A percentile compares a stretch with the other conserved stretches of the same genome.
Evolutionary conservation across 2,113 vertebrate species (phyloP).

Genomic region (Phalacrocorax aristotelis): DNA sequence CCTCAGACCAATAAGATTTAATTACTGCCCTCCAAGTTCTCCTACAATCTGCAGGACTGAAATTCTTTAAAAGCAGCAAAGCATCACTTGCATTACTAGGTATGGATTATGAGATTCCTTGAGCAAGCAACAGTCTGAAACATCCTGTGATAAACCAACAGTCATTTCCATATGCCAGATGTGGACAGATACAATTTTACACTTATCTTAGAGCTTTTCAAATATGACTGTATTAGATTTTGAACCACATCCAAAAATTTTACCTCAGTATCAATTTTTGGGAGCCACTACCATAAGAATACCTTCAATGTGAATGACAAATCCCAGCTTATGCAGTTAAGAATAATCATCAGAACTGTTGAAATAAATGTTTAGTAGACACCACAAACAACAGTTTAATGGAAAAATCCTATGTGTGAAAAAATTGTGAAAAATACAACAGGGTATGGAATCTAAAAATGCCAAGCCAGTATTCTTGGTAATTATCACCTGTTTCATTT

Average conservation of each 20-base stretch:
- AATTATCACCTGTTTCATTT: not conserved
- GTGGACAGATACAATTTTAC: not conserved
- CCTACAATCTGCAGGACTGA: not conserved
- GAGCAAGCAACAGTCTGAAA: not conserved
- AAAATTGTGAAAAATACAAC: not conserved
- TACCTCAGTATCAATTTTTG: not conserved
- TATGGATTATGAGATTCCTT: not conserved
- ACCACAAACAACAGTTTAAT: not conserved
- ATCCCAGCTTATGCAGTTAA: not conserved
- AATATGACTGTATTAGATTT: not conserved
- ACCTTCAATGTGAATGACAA: not conserved
- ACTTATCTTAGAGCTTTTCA: not conserved
- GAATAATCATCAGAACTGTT: not conserved
- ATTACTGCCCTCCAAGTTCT: not conserved
- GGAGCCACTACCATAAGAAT: not conserved
- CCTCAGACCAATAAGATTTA: not conserved
- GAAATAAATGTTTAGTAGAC: not conserved
- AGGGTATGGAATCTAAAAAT: not conserved
- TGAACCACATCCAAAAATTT: not conserved
- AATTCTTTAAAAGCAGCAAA: not conserved
- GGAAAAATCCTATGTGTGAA: not conserved
- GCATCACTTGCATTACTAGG: not conserved
- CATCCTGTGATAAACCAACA: not conserved
- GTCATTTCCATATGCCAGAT: not conserved
- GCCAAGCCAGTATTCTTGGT: not conserved